phyloP scores from a whole-genome alignment of 2,888 invertebrate species.

The Brachyptera risi region DNA sequence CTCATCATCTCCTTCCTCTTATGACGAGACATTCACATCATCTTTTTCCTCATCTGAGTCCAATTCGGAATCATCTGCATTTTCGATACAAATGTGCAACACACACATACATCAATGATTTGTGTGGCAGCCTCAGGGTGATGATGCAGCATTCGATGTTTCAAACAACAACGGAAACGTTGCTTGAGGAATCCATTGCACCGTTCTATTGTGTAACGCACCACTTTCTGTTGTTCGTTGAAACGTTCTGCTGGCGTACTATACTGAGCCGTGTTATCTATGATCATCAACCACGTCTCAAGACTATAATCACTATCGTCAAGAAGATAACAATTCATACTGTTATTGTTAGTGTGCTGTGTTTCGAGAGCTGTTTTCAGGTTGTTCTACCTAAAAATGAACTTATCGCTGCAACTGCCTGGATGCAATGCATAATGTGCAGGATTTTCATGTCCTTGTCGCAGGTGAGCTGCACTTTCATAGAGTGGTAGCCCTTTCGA shows the following conservation, averaged over 20 bases:
- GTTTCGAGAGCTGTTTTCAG: background rate
- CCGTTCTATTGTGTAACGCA: background rate
- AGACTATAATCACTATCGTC: background rate
- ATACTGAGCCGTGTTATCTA: background rate
- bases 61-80: too few species aligned
- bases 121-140: background rate
- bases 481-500: background rate
- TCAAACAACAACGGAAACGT: background rate
- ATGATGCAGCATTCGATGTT: background rate
- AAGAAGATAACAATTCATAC: too few species aligned
- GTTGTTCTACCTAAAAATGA: background rate
- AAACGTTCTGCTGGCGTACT: background rate
- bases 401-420: background rate
- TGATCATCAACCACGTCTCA: background rate
- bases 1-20: too few species aligned
- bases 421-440: background rate
- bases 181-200: background rate
- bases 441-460: background rate
- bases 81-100: too few species aligned
- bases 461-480: constrained; percentile 5
- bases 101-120: background rate
- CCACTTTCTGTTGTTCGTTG: background rate
- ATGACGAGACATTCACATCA: too few species aligned
- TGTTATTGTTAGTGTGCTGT: too few species aligned
- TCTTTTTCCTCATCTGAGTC: too few species aligned